Evolutionary conservation across 2,113 vertebrate genomes (phyloP).

Genomic region (Ardeotis arabs): DNA sequence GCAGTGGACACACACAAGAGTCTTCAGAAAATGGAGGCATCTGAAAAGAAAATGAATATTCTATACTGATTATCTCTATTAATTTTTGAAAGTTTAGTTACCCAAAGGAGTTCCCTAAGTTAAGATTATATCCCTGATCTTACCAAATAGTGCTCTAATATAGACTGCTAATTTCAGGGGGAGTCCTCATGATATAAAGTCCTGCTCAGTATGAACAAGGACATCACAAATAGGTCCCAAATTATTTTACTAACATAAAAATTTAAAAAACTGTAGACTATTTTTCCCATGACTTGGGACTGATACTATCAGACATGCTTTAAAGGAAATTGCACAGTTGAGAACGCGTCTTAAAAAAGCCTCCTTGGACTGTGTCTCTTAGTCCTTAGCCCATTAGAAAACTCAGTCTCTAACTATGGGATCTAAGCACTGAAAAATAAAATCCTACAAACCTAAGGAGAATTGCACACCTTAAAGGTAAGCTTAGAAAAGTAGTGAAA

Average conservation of each 20-base stretch:
- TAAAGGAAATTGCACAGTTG: slow-evolving; percentile 13
- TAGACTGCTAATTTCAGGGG: neutral
- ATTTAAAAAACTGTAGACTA: neutral
- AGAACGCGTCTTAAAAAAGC: neutral
- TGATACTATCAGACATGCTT: slow-evolving; percentile 36
- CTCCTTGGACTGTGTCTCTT: neutral
- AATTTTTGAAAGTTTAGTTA: slow-evolving; percentile 29
- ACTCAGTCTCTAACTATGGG: neutral
- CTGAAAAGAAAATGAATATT: neutral
- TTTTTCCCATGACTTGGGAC: slow-evolving; percentile 12
- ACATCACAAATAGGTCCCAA: neutral
- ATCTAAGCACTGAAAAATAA: neutral
- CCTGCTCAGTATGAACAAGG: neutral
- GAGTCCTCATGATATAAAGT: neutral
- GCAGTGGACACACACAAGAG: slow-evolving; percentile 2
- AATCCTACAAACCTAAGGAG: neutral
- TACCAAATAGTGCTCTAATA: neutral
- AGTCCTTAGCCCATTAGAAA: neutral
- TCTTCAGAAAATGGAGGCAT: neutral
- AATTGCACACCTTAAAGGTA: neutral
- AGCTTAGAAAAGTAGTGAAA: neutral
- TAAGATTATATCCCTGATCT: neutral
- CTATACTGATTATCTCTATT: neutral
- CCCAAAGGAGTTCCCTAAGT: neutral
- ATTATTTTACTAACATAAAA: slow-evolving; percentile 5